Evolutionary conservation across 1,140 invertebrate genomes (phyloP), one percentile per base, ranked within the genome.

Genomic region (Reticulitermes speratus): DNA sequence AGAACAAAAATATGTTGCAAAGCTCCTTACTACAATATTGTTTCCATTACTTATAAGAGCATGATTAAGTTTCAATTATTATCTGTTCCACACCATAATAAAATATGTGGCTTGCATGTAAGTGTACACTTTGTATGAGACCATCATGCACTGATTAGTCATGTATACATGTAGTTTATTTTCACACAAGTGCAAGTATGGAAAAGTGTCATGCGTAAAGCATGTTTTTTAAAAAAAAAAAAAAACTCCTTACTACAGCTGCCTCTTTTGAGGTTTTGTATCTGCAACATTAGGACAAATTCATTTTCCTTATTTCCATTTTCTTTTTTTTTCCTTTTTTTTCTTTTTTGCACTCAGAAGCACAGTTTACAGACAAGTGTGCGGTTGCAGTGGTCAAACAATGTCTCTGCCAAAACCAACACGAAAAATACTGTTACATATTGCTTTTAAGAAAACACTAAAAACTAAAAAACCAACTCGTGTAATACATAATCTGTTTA

Each of bases 361-460:
- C 65, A 75, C 25, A 75, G n/a, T 30, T 55, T 75, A 75, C n/a
- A 75, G 65, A 75, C 65, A 75, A 75, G n/a, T 75, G 65, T 75
- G 65, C 25, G 65, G 14, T 75, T 30, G n/a, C 65, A 30, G 65
- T 75, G 65, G 65, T 75, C 65, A 75, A 75, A 75, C 65, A 75
- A 30, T 30, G 65, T 30, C 19, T 75, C 65, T 75, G 25, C 65
- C 65, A 30, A 75, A 75, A 75, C 65, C 65, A 75, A 75, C 65
- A 75, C 30, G 25, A 75, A 75, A 75, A 75, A 75, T 75, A 75
- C 65, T 75, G 65, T 75, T 75, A 75, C 25, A 75, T 75, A 75
- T 75, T 75, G 65, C 65, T 75, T 75, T 30, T 30, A 75, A 75
- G 65, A 75, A 75, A 75, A 75, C 65, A 30, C n/a, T 75, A 75